Evolutionary conservation across 2,113 vertebrate species (phyloP).

Genomic region (Notechis scutatus): DNA sequence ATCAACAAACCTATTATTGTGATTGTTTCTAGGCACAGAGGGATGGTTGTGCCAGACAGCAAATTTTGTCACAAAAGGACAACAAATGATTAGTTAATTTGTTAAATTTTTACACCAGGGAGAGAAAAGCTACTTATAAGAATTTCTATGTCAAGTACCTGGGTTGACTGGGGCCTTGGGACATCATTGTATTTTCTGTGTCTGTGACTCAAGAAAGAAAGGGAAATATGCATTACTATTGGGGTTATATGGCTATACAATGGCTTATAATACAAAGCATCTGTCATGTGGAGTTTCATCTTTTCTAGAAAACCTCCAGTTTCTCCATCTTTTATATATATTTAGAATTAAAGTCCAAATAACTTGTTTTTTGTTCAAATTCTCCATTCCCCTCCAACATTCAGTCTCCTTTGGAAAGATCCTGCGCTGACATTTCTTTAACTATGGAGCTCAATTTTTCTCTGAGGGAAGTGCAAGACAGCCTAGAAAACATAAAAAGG

Average conservation of each 20-base stretch:
- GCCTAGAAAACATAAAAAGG: slow-evolving; percentile 56
- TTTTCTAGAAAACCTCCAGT: background rate
- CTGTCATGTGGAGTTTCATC: background rate
- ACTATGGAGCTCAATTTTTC: slow-evolving; percentile 42
- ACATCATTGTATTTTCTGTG: background rate
- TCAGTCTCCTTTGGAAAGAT: slow-evolving; percentile 12
- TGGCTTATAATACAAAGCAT: background rate
- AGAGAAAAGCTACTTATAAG: background rate
- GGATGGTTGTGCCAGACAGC: background rate
- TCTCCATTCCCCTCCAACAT: background rate
- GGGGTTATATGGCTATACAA: background rate
- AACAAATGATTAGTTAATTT: background rate
- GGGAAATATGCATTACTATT: background rate
- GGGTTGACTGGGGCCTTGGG: background rate
- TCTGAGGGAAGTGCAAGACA: slow-evolving; percentile 53
- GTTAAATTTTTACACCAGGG: background rate
- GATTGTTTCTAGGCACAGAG: background rate
- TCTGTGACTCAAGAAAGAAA: background rate
- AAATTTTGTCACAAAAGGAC: background rate
- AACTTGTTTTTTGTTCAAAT: background rate
- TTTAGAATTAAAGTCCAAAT: background rate
- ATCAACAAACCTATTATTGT: background rate
- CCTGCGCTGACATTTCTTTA: slow-evolving; percentile 45
- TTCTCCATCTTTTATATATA: background rate
- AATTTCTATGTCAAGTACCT: background rate